phyloP scores from a whole-genome alignment of 2,113 vertebrate species.

The Neomonachus schauinslandi region DNA sequence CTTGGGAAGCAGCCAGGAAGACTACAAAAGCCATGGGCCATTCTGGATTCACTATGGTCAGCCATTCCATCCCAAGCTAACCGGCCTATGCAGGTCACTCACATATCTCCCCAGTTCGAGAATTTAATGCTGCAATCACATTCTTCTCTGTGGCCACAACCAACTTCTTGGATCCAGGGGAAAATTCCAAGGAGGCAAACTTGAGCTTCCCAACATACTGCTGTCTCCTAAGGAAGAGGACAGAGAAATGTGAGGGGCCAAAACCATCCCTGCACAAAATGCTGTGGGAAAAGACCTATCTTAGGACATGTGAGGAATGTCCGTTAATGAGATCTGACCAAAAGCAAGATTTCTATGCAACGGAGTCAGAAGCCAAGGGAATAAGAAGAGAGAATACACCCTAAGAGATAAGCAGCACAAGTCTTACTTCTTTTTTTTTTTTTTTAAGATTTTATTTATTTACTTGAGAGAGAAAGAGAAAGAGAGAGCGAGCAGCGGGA shows the following conservation, averaged over 20 bases:
- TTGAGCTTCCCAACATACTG: slow-evolving; percentile 96
- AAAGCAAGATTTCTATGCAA: background rate
- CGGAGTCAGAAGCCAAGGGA: background rate
- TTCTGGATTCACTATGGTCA: background rate
- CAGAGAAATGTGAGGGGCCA: accelerated
- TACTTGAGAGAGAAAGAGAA: background rate
- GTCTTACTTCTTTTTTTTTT: background rate
- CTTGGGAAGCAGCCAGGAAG: background rate
- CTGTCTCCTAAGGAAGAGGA: slow-evolving; percentile 89
- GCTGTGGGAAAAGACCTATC: background rate
- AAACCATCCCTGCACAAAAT: background rate
- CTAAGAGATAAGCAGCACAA: background rate
- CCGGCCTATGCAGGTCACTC: slow-evolving; percentile 78
- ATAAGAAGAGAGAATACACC: background rate
- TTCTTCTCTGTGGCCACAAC: slow-evolving; percentile 95
- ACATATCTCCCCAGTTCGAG: slow-evolving; percentile 95
- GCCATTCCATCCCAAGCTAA: background rate
- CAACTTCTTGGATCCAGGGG: slow-evolving; percentile 95
- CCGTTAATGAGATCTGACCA: background rate
- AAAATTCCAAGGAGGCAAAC: slow-evolving; percentile 93
- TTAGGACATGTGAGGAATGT: background rate
- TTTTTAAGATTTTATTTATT: background rate
- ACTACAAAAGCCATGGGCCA: no score
- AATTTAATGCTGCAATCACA: slow-evolving; percentile 94
- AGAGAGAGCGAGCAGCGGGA: background rate